These are phyloP conservation scores for Silurus lanzhouensis DNA, from an alignment of 2,797 vertebrate genomes.

Conservation along the genomic window DNA sequence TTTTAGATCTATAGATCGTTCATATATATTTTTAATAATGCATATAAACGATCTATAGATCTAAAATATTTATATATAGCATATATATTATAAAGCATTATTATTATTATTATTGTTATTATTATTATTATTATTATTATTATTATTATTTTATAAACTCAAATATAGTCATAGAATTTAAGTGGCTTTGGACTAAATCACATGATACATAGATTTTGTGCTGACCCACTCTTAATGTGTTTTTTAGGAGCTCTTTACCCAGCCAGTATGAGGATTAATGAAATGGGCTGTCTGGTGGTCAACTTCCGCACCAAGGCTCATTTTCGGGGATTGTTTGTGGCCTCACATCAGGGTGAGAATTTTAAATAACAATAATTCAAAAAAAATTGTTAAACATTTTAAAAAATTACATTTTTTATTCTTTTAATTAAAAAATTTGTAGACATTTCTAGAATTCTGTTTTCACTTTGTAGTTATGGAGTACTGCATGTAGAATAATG, in stretches of 20 bases:
- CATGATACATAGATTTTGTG: not conserved
- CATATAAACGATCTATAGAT: not conserved
- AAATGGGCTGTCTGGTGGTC: slow-evolving; percentile 88
- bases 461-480: no score
- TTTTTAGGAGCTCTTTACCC: slow-evolving; percentile 86
- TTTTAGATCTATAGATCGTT: no score
- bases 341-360: slow-evolving; percentile 79
- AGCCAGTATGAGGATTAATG: slow-evolving; percentile 90
- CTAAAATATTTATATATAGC: not conserved
- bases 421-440: no score
- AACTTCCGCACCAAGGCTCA: slow-evolving; percentile 90
- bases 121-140: no score
- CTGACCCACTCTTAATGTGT: not conserved
- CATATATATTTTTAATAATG: no score
- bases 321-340: slow-evolving; percentile 88
- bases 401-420: no score
- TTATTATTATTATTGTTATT: no score
- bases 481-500: no score
- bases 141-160: no score
- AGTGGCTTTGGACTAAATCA: not conserved
- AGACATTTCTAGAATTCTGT: no score
- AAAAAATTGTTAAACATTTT: not conserved
- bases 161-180: not conserved
- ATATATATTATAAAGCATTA: no score
- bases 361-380: not conserved